A percentile compares a stretch with the other conserved stretches of the same genome.
phyloP scores from a whole-genome alignment of 2,113 vertebrate genomes.

The Osmerus mordax region DNA sequence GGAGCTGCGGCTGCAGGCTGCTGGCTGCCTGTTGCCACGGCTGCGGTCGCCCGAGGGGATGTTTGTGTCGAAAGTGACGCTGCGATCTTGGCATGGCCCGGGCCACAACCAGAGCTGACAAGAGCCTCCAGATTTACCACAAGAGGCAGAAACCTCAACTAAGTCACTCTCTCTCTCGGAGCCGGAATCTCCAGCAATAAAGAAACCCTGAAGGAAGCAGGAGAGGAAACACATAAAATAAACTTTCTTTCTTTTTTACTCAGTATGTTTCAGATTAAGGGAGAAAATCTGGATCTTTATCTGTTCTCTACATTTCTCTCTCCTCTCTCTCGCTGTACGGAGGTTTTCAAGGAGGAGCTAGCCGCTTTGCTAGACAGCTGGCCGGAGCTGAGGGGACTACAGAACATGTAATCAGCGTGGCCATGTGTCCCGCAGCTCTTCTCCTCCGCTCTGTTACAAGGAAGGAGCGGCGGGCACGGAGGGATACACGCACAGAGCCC shows the following conservation, averaged over 20 bases:
- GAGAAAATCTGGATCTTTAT: slow-evolving; percentile 29
- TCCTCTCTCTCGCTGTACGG: slow-evolving; percentile 25
- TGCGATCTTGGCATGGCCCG: slow-evolving; percentile 47
- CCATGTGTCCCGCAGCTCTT: slow-evolving; percentile 44
- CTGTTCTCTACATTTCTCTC: neutral
- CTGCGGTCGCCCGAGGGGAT: slow-evolving; percentile 51
- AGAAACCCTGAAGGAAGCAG: slow-evolving; percentile 45
- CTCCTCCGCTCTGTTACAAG: slow-evolving; percentile 48
- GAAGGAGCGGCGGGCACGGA: slow-evolving; percentile 47
- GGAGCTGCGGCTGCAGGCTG: slow-evolving; percentile 35
- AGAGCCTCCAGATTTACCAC: slow-evolving; percentile 56
- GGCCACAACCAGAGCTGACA: slow-evolving; percentile 44
- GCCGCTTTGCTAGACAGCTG: slow-evolving; percentile 5
- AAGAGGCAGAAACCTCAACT: slow-evolving; percentile 57
- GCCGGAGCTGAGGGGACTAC: neutral
- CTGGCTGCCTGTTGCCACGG: slow-evolving; percentile 45
- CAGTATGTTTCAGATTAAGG: slow-evolving; percentile 56
- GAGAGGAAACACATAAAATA: slow-evolving; percentile 54
- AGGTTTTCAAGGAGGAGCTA: slow-evolving; percentile 21
- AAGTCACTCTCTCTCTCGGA: slow-evolving; percentile 4
- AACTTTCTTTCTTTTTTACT: slow-evolving; percentile 46
- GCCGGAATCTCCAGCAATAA: slow-evolving; percentile 52
- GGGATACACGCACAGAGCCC: slow-evolving; percentile 51
- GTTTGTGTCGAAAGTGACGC: slow-evolving; percentile 59
- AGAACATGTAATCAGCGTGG: slow-evolving; percentile 58